Base-by-base conservation (phyloP, 2,888 invertebrate genomes). In the Clepsis dumicolana region DNA sequence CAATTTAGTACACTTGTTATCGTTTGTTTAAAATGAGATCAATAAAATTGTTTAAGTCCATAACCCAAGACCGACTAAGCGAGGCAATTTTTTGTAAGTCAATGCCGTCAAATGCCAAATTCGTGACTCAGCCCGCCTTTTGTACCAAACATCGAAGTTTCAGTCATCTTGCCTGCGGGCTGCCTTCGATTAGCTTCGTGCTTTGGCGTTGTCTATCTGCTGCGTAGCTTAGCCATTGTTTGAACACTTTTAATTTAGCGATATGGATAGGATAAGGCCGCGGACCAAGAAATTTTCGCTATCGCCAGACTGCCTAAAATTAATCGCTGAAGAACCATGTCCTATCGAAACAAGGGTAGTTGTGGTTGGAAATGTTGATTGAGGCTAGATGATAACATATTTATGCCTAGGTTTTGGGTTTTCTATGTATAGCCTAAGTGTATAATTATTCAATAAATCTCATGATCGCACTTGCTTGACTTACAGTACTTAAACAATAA, bases 61-160 rank as follows among this genome's bases (percentile, higher is more conserved):
- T 38, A 38, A 35, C 16, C 35, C 18, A 48, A 25, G 24, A 27
- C 18, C 4, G 12, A 25, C 50, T 52, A 16, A n/a, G n/a, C n/a
- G 35, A 53, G 21, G 1, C 44, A 25, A 41, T 60, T 71, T 75
- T 77, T 74, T 69, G 62, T 72, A 62, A 72, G 69, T 72, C 73
- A 79, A 75, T 76, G 77, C 72, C 75, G 70, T 60, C 70, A 74
- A 82, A 80, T 78, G 73, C 73, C 76, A 64, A 75, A 80, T 70
- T 81, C 81, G 83, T 84, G 83, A 85, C 79, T 76, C 75, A 77
- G 62, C 64, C 65, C 18, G 12, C 54, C 21, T 52, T 64, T 44
- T 44, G 25, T 70, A 57, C 65, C 48, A 41, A 70, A 56, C 48
- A n/a, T 18, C 59, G 21, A 56, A 56, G 65, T 75, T 76, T 61